Evolutionary conservation across 35 echinoderm and acorn worm genomes (phyloP).

Genomic region (Anneissia japonica): DNA sequence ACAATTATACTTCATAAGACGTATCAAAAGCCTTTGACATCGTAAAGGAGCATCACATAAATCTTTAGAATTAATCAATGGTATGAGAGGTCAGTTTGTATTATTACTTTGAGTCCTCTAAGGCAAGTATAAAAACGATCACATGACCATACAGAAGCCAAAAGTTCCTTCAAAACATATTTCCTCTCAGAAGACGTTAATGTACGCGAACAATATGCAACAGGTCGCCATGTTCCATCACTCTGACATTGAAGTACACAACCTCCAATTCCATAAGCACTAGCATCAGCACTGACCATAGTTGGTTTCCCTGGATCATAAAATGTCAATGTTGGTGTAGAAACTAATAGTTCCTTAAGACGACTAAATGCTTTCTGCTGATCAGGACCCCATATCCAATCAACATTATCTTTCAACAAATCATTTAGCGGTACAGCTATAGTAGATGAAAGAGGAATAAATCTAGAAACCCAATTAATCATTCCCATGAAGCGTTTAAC

Average conservation of each 20-base stretch:
- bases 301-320: not conserved
- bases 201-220: not conserved
- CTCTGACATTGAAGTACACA: not conserved
- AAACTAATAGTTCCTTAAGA: not conserved
- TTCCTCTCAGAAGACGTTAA: not conserved
- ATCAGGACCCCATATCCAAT: not conserved
- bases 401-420: not conserved
- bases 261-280: not conserved
- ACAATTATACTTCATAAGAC: conserved; percentile 19
- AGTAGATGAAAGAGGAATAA: no score
- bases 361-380: conserved; percentile 1
- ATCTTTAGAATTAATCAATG: conserved; percentile 10
- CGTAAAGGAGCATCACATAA: not conserved
- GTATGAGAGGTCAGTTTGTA: conserved; percentile 2
- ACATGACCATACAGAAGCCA: not conserved
- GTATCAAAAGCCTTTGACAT: not conserved
- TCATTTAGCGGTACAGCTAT: not conserved
- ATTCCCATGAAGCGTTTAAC: no score
- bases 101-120: not conserved
- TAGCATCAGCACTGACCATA: not conserved
- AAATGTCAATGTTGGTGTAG: not conserved
- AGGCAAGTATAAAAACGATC: conserved; percentile 7
- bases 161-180: conserved; percentile 2
- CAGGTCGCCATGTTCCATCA: conserved; percentile 14
- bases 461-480: no score